Base-by-base conservation (phyloP, 2,888 invertebrate genomes). In the Matsumyia berberina region DNA sequence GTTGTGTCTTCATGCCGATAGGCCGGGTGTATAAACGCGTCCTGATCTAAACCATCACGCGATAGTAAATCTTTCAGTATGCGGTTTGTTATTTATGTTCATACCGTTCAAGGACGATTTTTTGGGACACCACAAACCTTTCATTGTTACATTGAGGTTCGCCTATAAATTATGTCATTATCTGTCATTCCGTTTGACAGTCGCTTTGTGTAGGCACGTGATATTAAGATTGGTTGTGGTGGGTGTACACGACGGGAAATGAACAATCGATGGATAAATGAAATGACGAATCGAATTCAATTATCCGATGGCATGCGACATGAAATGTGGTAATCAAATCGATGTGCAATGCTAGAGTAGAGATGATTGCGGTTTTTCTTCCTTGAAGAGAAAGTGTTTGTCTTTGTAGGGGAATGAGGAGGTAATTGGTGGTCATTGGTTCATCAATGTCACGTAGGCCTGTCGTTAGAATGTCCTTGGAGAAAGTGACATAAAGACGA, bases 241-340 rank as follows among this genome's bases (percentile, higher is more conserved):
- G 24, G 24, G 24, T 24, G 4, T 24, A 12, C 57, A 37, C 24
- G 57, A 39, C 39, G 8, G 12, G 39, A 39, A 58, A 19, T 58
- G 58, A 29, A 39, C 58, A 58, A 58, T 58, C 39, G 58, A 33
- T 15, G 15, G 29, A 53, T 53, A 53, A 53, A 58, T 58, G 24
- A 24, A 58, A 58, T 29, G 39, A 58, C 58, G 39, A 58, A 58
- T 58, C 39, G 39, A 9, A 42, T 58, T 58, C 29, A 58, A 58
- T 58, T 58, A 58, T 24, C 24, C 58, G 58, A 58, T 58, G 39
- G 58, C 58, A 58, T 42, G 58, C 12, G 12, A 58, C 58, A 58
- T 58, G 29, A 58, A 58, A 39, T 58, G 39, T 39, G 39, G 58
- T 29, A 39, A 37, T 24, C 57, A 8, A 42, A 42, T 39, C 29